Conservation (phyloP, 2,888 invertebrate species). For the Scelioninae gen. 1 region DNA sequence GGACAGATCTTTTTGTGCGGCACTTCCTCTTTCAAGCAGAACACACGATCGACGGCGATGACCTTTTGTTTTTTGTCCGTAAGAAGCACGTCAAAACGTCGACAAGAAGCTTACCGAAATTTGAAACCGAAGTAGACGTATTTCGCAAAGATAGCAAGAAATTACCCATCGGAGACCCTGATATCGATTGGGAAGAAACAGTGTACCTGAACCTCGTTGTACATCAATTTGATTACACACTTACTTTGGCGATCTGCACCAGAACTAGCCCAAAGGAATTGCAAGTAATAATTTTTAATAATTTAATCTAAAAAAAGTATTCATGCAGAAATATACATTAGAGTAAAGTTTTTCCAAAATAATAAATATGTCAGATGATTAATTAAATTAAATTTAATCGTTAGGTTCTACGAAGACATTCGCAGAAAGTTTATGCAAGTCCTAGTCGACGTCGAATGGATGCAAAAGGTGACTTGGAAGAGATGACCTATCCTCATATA, state of each 20-base stretch:
- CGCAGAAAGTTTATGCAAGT: conserved; percentile 95
- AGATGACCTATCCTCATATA: conserved; percentile 99
- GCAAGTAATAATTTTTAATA: conserved; percentile 90
- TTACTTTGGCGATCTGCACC: conserved; percentile 98
- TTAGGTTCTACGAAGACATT: conserved; percentile 82
- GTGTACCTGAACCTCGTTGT: conserved; percentile 98
- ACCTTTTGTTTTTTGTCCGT: conserved; percentile 97
- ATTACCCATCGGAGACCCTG: conserved; percentile 97
- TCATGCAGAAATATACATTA: too few species aligned
- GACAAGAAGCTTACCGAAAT: conserved; percentile 94
- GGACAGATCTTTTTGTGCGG: conserved; percentile 97
- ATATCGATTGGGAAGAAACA: conserved; percentile 99
- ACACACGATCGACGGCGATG: conserved; percentile 95
- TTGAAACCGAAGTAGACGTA: conserved; percentile 98
- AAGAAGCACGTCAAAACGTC: conserved; percentile 95
- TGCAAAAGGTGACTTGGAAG: conserved; percentile 98
- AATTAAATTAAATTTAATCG: not conserved
- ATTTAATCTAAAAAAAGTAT: too few species aligned
- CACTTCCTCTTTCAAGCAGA: conserved; percentile 97
- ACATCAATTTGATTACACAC: conserved; percentile 99
- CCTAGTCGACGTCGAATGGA: conserved; percentile 99
- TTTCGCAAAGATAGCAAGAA: conserved; percentile 98
- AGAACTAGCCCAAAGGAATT: conserved; percentile 98
- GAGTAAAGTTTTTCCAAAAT: too few species aligned
- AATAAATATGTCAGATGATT: too few species aligned